phyloP scores from a whole-genome alignment of 1,140 invertebrate species.

The Stegodyphus mimosarum region DNA sequence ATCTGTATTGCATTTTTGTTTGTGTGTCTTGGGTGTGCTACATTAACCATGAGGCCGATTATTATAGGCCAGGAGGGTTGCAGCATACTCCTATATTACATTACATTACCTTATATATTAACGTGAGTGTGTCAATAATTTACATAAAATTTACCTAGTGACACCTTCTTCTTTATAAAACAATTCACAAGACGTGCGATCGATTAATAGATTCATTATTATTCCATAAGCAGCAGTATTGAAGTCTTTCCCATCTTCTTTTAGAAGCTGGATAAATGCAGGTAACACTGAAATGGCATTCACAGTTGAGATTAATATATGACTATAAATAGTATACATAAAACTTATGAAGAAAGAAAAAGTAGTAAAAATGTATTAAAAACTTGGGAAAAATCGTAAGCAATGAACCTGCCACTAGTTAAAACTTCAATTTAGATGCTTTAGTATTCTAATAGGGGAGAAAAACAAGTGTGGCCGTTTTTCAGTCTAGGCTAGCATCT shows the following conservation, averaged over 20 bases:
- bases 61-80: background rate
- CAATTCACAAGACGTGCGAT: conserved; percentile 10
- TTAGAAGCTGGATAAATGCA: conserved; percentile 24
- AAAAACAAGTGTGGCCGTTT: too few species aligned
- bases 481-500: too few species aligned
- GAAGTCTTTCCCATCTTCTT: conserved; percentile 27
- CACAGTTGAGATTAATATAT: too few species aligned
- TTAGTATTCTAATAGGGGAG: too few species aligned
- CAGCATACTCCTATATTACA: background rate
- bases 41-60: background rate
- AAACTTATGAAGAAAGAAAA: too few species aligned
- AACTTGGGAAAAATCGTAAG: too few species aligned
- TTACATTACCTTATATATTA: background rate
- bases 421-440: too few species aligned
- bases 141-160: conserved; percentile 16
- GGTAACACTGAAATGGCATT: conserved; percentile 18
- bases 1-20: too few species aligned
- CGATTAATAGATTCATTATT: conserved; percentile 37
- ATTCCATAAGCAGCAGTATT: conserved; percentile 26
- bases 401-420: too few species aligned
- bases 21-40: too few species aligned
- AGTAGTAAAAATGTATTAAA: too few species aligned
- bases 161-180: conserved; percentile 40
- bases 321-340: too few species aligned
- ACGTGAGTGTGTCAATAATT: background rate